Conservation (phyloP, 2,888 invertebrate genomes). For the Chloroclysta siterata region DNA sequence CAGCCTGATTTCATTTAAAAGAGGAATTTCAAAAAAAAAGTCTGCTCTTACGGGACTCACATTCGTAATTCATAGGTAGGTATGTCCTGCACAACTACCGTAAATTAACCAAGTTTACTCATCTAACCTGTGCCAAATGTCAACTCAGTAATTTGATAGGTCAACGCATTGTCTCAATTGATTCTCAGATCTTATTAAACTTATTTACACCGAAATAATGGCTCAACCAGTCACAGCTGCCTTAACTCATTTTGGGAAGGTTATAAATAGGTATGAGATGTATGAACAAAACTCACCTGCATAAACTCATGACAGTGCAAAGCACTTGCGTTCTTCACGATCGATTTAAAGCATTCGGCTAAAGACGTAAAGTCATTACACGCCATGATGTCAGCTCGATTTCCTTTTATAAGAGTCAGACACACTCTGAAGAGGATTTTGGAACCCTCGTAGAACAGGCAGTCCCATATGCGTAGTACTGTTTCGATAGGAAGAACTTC, state of each 20-base stretch:
- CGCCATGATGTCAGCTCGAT: constrained; percentile 88
- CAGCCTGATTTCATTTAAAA: too few species aligned
- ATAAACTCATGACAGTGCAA: constrained; percentile 95
- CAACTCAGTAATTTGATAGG: constrained; percentile 30
- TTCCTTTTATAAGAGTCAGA: constrained; percentile 91
- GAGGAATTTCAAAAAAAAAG: too few species aligned
- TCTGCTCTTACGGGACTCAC: too few species aligned
- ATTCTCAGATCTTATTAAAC: constrained; percentile 14
- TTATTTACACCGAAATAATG: background rate
- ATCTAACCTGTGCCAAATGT: constrained; percentile 9
- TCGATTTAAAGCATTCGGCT: constrained; percentile 92
- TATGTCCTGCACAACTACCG: background rate
- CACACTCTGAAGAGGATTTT: constrained; percentile 96
- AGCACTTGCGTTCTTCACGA: constrained; percentile 91
- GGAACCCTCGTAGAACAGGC: constrained; percentile 96
- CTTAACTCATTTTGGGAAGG: background rate
- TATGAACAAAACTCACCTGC: constrained; percentile 82
- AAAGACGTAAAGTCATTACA: constrained; percentile 93
- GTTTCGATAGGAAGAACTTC: constrained; percentile 98
- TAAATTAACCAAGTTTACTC: constrained; percentile 10
- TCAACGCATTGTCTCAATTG: constrained; percentile 35
- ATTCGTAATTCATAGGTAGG: background rate
- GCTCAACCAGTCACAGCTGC: background rate
- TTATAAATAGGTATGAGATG: background rate
- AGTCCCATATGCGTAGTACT: constrained; percentile 97